A percentile compares a stretch with the other conserved stretches of the same genome.
Evolutionary conservation across 1,140 invertebrate species (phyloP).

Genomic region (Magallana angulata): DNA sequence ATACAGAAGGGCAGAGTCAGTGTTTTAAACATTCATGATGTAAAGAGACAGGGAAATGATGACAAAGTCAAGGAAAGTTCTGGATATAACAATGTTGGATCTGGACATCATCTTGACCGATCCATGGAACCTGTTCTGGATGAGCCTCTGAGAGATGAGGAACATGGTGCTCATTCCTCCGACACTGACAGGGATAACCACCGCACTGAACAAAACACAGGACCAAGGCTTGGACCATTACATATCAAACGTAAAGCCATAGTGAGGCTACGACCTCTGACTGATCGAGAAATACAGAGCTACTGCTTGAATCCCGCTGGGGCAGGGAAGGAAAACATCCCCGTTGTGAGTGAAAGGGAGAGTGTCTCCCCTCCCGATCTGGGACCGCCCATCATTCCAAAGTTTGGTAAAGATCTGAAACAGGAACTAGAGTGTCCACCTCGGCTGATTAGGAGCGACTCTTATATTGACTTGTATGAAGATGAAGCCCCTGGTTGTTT

Average conservation of each 20-base stretch:
- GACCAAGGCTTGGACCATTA: slow-evolving; percentile 18
- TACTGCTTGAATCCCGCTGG: neutral
- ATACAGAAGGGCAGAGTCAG: neutral
- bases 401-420: slow-evolving; percentile 26
- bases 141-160: too few relatives aligned
- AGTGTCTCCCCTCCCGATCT: slow-evolving; percentile 62
- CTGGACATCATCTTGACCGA: too few relatives aligned
- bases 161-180: too few relatives aligned
- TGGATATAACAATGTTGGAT: too few relatives aligned
- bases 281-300: slow-evolving; percentile 46
- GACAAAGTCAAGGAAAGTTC: neutral
- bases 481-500: neutral
- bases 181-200: too few relatives aligned
- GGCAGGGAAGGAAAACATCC: slow-evolving; percentile 10
- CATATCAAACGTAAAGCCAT: slow-evolving; percentile 41
- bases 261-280: slow-evolving; percentile 47
- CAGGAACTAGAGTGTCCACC: slow-evolving; percentile 45
- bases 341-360: neutral
- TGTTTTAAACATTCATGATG: neutral
- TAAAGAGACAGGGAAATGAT: neutral
- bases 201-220: neutral
- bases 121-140: too few relatives aligned
- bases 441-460: neutral
- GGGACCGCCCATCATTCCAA: slow-evolving; percentile 62
- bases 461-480: neutral